A percentile compares a stretch with the other conserved stretches of the same genome.
Evolutionary conservation across 92 coral and sea anemone genomes (phyloP).

Genomic region (Zoanthus sociatus): DNA sequence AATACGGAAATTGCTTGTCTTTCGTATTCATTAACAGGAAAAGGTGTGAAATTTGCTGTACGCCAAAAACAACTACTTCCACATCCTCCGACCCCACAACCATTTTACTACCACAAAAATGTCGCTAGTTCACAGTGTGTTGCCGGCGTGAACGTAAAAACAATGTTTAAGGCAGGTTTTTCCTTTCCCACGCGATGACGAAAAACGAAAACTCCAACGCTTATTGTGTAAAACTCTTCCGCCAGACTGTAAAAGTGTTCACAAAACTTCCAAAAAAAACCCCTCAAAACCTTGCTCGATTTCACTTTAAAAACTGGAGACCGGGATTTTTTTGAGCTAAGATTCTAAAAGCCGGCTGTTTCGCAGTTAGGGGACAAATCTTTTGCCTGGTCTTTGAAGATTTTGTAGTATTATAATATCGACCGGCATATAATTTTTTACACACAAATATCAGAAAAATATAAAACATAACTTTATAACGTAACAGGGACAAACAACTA

Average conservation of each 20-base stretch:
- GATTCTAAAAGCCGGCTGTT: not conserved
- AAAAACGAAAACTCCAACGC: not conserved
- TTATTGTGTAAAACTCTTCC: not conserved
- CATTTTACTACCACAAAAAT: not conserved
- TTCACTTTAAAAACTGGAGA: not conserved
- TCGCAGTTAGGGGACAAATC: not conserved
- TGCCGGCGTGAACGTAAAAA: not conserved
- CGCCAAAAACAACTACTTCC: too few relatives aligned
- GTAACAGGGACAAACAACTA: not conserved
- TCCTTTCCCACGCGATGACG: not conserved
- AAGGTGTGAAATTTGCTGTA: too few relatives aligned
- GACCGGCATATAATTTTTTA: not conserved
- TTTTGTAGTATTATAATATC: not conserved
- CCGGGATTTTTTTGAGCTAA: not conserved
- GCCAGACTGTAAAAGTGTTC: not conserved
- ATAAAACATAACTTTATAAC: not conserved
- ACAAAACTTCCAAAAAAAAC: not conserved
- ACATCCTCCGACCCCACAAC: too few relatives aligned
- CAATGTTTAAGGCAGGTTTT: not conserved
- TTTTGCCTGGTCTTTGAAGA: not conserved
- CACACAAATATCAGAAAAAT: not conserved
- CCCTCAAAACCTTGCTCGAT: not conserved
- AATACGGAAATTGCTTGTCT: too few relatives aligned
- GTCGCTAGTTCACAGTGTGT: not conserved
- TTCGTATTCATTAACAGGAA: too few relatives aligned